Conservation (phyloP, 1,140 invertebrate genomes). For the Zaprionus vittiger region DNA sequence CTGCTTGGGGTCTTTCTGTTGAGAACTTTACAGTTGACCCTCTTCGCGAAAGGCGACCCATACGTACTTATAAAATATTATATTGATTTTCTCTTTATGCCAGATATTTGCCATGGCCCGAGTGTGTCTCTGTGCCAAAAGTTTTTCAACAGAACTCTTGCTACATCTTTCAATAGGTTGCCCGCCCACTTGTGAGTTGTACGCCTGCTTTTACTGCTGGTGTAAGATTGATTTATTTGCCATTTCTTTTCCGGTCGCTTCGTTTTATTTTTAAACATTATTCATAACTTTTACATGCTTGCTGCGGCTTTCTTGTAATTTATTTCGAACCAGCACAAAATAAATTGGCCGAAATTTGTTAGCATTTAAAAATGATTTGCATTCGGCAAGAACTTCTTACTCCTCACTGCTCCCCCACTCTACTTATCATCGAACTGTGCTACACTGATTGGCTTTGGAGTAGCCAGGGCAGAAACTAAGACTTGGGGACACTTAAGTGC, state of each 20-base stretch:
- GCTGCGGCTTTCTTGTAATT: constrained; percentile 60
- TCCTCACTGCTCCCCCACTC: neutral
- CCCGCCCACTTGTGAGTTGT: constrained; percentile 32
- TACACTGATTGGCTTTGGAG: constrained; percentile 43
- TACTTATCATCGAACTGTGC: constrained; percentile 1
- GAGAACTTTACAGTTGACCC: constrained; percentile 50
- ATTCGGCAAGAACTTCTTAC: constrained; percentile 17
- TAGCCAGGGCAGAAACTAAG: constrained; percentile 15
- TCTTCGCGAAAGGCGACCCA: constrained; percentile 10
- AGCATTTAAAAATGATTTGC: constrained; percentile 83
- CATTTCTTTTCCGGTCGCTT: constrained; percentile 48
- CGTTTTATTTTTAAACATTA: constrained; percentile 62
- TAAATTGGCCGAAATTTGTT: constrained; percentile 79
- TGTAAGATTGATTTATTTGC: constrained; percentile 80
- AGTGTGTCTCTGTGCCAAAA: constrained; percentile 2
- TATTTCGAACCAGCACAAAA: constrained; percentile 61
- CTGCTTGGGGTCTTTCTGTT: constrained; percentile 10
- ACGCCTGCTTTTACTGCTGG: constrained; percentile 36
- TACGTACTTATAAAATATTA: constrained; percentile 37
- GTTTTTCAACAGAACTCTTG: constrained; percentile 9
- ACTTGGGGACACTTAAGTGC: constrained; percentile 46
- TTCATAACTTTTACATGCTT: constrained; percentile 73
- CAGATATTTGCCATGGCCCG: constrained; percentile 4
- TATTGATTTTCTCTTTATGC: constrained; percentile 35
- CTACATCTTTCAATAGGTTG: neutral